Evolutionary conservation across 1,140 invertebrate genomes (phyloP).

Genomic region (Centruroides vittatus): DNA sequence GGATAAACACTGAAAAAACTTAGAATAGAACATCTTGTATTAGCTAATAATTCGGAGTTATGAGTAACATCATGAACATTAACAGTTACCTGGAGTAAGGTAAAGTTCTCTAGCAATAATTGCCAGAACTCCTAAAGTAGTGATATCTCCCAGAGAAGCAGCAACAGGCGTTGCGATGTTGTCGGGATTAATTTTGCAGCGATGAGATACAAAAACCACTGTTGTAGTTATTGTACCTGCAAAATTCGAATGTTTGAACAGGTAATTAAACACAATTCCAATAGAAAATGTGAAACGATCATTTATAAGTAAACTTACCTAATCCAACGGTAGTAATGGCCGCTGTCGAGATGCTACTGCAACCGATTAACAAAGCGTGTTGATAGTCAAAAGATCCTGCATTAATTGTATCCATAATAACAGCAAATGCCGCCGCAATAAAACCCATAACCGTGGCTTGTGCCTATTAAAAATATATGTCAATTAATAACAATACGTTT

Average conservation of each 20-base stretch:
- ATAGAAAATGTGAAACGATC: neutral
- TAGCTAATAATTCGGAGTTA: too few relatives aligned
- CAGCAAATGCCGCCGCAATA: constrained; percentile 68
- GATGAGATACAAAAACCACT: constrained; percentile 55
- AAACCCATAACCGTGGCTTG: constrained; percentile 89
- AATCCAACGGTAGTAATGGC: constrained; percentile 51
- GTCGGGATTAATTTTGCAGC: constrained; percentile 46
- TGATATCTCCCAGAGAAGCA: constrained; percentile 84
- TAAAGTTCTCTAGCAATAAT: constrained; percentile 58
- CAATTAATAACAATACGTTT: too few relatives aligned
- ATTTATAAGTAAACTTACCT: neutral
- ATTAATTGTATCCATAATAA: constrained; percentile 66
- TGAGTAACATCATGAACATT: too few relatives aligned
- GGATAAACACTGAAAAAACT: too few relatives aligned
- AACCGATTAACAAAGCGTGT: constrained; percentile 72
- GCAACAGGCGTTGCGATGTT: constrained; percentile 95
- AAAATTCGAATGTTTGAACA: constrained; percentile 4
- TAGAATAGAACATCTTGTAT: too few relatives aligned
- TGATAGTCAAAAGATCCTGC: constrained; percentile 41
- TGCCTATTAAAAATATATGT: constrained; percentile 34
- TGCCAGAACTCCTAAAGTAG: constrained; percentile 67
- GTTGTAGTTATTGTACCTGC: constrained; percentile 68
- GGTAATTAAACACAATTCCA: neutral
- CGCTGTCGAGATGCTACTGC: constrained; percentile 76
- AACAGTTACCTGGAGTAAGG: constrained; percentile 40